Base-by-base conservation (phyloP, 2,888 invertebrate genomes). In the Tinea pellionella region DNA sequence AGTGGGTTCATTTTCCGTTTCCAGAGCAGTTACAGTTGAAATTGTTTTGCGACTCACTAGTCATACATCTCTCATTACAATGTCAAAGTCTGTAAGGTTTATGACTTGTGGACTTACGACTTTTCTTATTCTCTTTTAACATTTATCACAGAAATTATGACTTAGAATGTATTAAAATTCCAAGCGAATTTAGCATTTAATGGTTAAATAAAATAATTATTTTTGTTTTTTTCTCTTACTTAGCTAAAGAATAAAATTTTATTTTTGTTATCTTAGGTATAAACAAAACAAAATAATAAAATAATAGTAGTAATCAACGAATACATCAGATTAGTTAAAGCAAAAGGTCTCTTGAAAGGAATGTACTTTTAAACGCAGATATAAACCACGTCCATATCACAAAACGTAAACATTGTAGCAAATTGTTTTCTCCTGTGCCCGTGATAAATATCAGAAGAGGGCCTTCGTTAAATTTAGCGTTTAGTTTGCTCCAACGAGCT, bases 381-480 rank as follows among this genome's bases (percentile, higher is more conserved):
- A 15, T 18, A 37, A 59, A 47, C 47, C 2, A 9, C 37, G 24
- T 13, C 32, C 12, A 58, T 32, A 30, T 24, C 32, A 30, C 13
- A 15, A 32, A 58, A 58, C 32, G 58, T 58, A 37, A 58, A 58
- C 32, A 32, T 37, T 58, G 15, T 11, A 24, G 32, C 58, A 58
- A 58, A 58, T 30, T 30, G 30, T 30, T 58, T 58, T 58, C 58
- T 13, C 58, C 15, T 58, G 12, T n/a, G 18, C 58, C 24, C 9
- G 37, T 13, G 24, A 58, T 58, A 58, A 58, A 58, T 58, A 58
- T 58, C 58, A 32, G 30, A 32, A 12, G 37, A 37, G 6, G 37
- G 37, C 37, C 37, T 24, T 59, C 47, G 59, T 59, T 59, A 47
- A 59, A 59, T 59, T 42, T 59, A 47, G 59, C 59, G 13, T 47